Conservation (phyloP, 2,113 vertebrate species). For the Lanius collurio region DNA sequence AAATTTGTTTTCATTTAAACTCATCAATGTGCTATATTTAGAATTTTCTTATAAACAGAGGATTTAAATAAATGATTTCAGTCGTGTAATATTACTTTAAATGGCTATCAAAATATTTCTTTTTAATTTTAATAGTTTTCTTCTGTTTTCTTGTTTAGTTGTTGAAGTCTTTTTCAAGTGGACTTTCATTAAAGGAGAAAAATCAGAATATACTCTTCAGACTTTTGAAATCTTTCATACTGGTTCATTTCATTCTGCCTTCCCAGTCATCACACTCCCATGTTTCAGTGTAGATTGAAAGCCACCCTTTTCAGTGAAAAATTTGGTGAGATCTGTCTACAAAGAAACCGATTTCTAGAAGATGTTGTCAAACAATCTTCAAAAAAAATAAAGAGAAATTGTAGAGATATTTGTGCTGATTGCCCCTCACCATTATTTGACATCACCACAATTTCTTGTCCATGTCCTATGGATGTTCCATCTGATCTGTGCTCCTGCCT, state of each 20-base stretch:
- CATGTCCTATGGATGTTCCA: neutral
- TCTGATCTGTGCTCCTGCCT: neutral
- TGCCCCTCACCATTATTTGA: neutral
- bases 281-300: neutral
- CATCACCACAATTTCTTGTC: neutral
- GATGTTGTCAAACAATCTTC: neutral
- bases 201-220: neutral
- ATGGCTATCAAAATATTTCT: neutral
- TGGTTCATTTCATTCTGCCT: neutral
- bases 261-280: neutral
- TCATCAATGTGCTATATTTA: neutral
- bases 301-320: neutral
- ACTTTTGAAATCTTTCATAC: neutral
- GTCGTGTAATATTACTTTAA: neutral
- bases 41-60: neutral
- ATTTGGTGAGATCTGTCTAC: neutral
- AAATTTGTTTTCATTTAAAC: conserved; percentile 29
- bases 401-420: neutral
- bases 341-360: neutral
- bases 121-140: neutral
- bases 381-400: neutral
- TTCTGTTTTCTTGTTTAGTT: neutral
- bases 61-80: neutral
- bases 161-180: neutral
- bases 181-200: neutral